phyloP scores from a whole-genome alignment of 2,888 invertebrate genomes.

The Nasonovia ribisnigri region DNA sequence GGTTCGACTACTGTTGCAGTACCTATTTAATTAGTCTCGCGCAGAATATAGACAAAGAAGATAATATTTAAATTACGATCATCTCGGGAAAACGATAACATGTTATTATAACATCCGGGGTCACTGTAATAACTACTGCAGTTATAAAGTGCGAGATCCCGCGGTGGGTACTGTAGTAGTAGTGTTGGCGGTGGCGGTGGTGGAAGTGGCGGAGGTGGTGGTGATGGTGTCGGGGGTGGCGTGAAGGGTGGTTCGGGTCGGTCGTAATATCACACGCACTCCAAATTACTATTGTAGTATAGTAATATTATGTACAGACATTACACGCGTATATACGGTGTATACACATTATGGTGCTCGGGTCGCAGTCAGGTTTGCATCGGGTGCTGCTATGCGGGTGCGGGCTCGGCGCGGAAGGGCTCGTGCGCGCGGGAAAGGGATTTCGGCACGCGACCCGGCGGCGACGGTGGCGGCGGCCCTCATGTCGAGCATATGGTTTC shows the following conservation, averaged over 20 bases:
- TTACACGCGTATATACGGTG: neutral
- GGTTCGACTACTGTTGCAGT: neutral
- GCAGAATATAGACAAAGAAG: neutral
- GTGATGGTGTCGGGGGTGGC: neutral
- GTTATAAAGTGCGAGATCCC: neutral
- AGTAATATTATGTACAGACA: neutral
- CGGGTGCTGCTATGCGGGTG: conserved; percentile 62
- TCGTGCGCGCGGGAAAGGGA: conserved; percentile 56
- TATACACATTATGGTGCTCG: neutral
- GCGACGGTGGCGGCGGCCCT: conserved; percentile 55
- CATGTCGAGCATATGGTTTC: conserved; percentile 63
- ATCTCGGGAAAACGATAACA: neutral
- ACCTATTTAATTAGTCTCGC: neutral
- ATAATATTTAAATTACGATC: neutral
- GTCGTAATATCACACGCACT: neutral
- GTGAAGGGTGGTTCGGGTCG: neutral
- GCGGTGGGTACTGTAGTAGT: neutral
- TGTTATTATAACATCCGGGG: neutral
- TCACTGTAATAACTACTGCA: neutral
- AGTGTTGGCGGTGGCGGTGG: no score
- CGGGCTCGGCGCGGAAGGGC: conserved; percentile 29
- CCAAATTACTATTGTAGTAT: neutral
- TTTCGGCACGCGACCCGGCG: conserved; percentile 63
- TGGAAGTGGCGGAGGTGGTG: neutral
- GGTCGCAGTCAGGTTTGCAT: conserved; percentile 36